Evolutionary conservation across 2,113 vertebrate genomes (phyloP), one percentile per base, ranked within the genome.

Genomic region (Microtus richardsoni): DNA sequence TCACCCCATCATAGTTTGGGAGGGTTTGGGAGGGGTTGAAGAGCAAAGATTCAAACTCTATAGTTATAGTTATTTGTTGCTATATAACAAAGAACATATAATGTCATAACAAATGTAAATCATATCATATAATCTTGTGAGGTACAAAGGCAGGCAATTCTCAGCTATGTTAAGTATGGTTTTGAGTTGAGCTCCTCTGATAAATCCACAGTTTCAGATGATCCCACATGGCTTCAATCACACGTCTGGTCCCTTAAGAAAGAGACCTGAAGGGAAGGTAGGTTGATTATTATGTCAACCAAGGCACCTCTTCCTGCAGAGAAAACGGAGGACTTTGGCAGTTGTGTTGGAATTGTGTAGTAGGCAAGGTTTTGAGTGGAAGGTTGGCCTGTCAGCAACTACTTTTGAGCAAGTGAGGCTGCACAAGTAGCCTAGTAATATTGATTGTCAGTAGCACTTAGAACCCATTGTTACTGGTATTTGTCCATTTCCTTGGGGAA

Each of bases 21-120:
- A 24, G 41, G 5, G 28, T 10, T 79, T 9, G 33, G 17, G 13
- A 14, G 39, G 1, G 44, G 0, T 8, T 41, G 7, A 41, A 22
- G 36, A 7, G 22, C 5, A 13, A 2, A 9, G 7, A 73, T 70
- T 79, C 62, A 83, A 87, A 66, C 0, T 19, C 73, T 77, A 82
- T 17, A 89, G 39, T 66, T 83, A 36, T 0, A 60, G 26, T 60
- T 86, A 33, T 62, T 49, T n/a, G 74, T 82, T 64, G 68, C 11
- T 62, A 2, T 5, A 64, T 44, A 79, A 47, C 47, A 68, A 91
- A 79, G 64, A 52, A 58, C 33, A 52, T 1, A 30, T 17, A 66
- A 11, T 52, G 1, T 36, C 22, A 26, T 73, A 62, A 58, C 5
- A 70, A 82, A 1, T 26, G 7, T 73, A 68, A 64, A 54, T 64